Percentiles rank a stretch among this genome's conserved stretches.
Conservation (phyloP, 2,113 vertebrate genomes). For the Calyptomena viridis region DNA sequence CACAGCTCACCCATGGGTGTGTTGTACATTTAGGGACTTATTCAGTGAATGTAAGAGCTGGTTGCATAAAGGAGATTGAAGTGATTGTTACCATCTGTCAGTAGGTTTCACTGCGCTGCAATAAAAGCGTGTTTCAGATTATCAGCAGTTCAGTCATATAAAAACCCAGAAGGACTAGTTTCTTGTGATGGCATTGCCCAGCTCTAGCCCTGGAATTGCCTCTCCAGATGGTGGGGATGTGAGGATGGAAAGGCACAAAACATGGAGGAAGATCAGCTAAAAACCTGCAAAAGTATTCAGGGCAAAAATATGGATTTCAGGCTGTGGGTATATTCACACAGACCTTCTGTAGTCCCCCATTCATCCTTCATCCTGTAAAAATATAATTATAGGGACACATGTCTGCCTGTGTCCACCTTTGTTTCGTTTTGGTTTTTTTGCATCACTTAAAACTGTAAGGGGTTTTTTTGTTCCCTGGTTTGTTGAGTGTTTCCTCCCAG, state of each 20-base stretch:
- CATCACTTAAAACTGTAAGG: neutral
- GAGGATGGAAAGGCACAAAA: neutral
- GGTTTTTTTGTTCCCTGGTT: neutral
- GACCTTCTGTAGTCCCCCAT: neutral
- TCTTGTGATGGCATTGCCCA: neutral
- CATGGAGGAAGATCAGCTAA: neutral
- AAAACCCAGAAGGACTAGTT: neutral
- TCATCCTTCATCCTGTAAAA: neutral
- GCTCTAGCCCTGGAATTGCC: neutral
- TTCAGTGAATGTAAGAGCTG: conserved; percentile 34
- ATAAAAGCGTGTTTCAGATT: conserved; percentile 42
- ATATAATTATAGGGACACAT: fast-evolving
- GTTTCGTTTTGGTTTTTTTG: neutral
- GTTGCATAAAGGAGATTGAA: conserved; percentile 51
- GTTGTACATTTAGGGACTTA: conserved; percentile 19
- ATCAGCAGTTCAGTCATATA: neutral
- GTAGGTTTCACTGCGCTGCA: conserved; percentile 46
- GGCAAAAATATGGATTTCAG: neutral
- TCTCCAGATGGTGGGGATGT: neutral
- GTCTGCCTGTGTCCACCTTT: neutral
- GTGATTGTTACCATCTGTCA: conserved; percentile 63
- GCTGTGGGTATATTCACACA: neutral
- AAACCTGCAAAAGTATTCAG: neutral
- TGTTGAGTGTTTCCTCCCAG: neutral
- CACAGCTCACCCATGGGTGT: neutral